These are phyloP conservation scores for Drosophila pectinifera DNA, from an alignment of 1,140 invertebrate genomes.

Conservation along the genomic window DNA sequence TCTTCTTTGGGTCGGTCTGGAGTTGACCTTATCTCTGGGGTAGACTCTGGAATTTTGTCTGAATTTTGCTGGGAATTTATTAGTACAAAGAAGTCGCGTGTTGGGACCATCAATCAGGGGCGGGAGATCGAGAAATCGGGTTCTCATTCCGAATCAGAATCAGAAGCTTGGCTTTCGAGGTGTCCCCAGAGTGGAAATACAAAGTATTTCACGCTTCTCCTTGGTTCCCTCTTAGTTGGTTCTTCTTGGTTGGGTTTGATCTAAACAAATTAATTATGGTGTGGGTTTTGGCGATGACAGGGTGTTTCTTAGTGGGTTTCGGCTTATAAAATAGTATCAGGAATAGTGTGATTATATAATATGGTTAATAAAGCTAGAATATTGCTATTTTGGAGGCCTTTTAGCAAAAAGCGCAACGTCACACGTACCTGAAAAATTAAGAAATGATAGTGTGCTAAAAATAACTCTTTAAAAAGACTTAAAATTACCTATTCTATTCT, in stretches of 20 bases:
- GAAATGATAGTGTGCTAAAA: no score
- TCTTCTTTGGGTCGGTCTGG: slow-evolving; percentile 9
- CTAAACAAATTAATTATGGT: slow-evolving; percentile 36
- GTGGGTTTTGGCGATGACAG: background rate
- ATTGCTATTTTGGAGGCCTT: background rate
- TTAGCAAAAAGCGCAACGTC: background rate
- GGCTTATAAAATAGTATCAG: no score
- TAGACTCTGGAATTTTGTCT: slow-evolving; percentile 51
- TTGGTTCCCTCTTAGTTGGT: slow-evolving; percentile 5
- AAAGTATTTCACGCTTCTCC: slow-evolving; percentile 68
- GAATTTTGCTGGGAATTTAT: slow-evolving; percentile 80
- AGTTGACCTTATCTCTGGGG: slow-evolving; percentile 56
- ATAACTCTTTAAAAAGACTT: background rate
- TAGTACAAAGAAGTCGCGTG: slow-evolving; percentile 76
- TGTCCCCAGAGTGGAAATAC: slow-evolving; percentile 36
- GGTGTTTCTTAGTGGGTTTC: background rate
- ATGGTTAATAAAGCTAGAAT: no score
- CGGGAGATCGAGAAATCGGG: slow-evolving; percentile 36
- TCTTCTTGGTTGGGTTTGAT: no score
- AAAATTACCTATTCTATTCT: no score
- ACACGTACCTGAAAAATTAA: background rate
- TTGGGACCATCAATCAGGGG: slow-evolving; percentile 78
- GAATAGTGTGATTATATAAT: no score
- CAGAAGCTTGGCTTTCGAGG: slow-evolving; percentile 21
- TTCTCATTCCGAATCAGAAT: slow-evolving; percentile 25